These are phyloP conservation scores for Anticlea derivata DNA, from an alignment of 2,888 invertebrate species.

Conservation along the genomic window DNA sequence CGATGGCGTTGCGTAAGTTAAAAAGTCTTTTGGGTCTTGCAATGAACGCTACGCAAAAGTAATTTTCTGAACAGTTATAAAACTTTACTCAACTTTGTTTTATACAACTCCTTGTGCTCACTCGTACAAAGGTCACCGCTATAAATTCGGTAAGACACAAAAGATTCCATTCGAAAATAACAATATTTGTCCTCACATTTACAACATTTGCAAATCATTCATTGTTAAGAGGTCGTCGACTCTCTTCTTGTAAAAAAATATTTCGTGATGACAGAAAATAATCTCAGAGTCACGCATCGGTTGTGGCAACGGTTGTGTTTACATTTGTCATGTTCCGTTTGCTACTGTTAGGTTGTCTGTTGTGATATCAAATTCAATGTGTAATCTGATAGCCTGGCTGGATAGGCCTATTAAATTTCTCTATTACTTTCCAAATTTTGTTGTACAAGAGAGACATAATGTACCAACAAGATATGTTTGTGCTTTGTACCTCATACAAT, in stretches of 20 bases:
- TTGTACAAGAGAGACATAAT: too few relatives aligned
- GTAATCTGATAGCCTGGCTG: background rate
- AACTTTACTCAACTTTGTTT: too few relatives aligned
- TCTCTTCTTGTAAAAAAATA: background rate
- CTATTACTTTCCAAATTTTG: too few relatives aligned
- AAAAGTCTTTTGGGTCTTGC: too few relatives aligned
- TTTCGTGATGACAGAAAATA: slow-evolving; percentile 7
- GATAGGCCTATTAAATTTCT: background rate
- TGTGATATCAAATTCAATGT: background rate
- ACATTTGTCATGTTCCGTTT: background rate
- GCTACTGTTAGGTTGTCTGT: background rate
- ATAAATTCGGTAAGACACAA: background rate
- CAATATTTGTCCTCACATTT: background rate
- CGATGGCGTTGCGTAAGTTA: too few relatives aligned
- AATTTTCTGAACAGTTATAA: too few relatives aligned
- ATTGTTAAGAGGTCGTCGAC: slow-evolving; percentile 8
- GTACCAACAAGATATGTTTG: too few relatives aligned
- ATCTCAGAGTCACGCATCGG: slow-evolving; percentile 6
- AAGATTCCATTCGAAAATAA: background rate
- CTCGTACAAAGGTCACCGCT: background rate
- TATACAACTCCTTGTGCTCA: background rate
- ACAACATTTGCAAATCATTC: slow-evolving; percentile 1
- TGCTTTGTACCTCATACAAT: too few relatives aligned
- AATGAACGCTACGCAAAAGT: too few relatives aligned
- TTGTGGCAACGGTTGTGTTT: slow-evolving; percentile 5